A percentile compares a stretch with the other conserved stretches of the same genome.
Conservation (phyloP, 2,888 invertebrate species). For the Mythimna lalbum region DNA sequence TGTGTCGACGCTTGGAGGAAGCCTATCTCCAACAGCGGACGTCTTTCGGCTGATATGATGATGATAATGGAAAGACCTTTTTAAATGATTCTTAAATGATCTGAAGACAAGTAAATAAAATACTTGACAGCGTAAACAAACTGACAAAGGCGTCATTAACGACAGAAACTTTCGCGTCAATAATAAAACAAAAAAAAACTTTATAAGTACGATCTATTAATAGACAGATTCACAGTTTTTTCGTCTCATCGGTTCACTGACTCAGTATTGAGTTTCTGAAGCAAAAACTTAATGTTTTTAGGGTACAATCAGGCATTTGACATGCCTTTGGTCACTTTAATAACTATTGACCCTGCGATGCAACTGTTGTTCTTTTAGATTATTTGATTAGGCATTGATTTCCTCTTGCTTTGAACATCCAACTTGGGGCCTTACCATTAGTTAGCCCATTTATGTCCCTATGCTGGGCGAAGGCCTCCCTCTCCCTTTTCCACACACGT, state of each 20-base stretch:
- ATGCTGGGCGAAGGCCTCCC: too few relatives aligned
- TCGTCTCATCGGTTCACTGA: slow-evolving; percentile 47
- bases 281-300: slow-evolving; percentile 51
- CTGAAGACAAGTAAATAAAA: background rate
- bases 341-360: slow-evolving; percentile 54
- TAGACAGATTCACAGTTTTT: slow-evolving; percentile 52
- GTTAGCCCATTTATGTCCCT: too few relatives aligned
- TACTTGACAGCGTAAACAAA: slow-evolving; percentile 6
- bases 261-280: slow-evolving; percentile 31
- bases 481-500: too few relatives aligned
- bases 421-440: too few relatives aligned
- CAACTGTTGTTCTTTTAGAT: slow-evolving; percentile 3
- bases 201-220: slow-evolving; percentile 41
- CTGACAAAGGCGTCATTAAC: background rate
- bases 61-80: too few relatives aligned
- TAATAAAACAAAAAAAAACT: slow-evolving; percentile 10
- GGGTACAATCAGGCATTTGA: slow-evolving; percentile 45
- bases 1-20: too few relatives aligned
- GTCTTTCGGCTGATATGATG: too few relatives aligned
- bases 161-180: slow-evolving; percentile 7
- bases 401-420: slow-evolving; percentile 25
- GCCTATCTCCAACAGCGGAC: too few relatives aligned
- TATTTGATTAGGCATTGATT: slow-evolving; percentile 30
- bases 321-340: slow-evolving; percentile 53
- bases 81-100: too few relatives aligned